A percentile compares a stretch with the other conserved stretches of the same genome.
Conservation (phyloP, 1,140 invertebrate genomes). For the Bombus confusus region DNA sequence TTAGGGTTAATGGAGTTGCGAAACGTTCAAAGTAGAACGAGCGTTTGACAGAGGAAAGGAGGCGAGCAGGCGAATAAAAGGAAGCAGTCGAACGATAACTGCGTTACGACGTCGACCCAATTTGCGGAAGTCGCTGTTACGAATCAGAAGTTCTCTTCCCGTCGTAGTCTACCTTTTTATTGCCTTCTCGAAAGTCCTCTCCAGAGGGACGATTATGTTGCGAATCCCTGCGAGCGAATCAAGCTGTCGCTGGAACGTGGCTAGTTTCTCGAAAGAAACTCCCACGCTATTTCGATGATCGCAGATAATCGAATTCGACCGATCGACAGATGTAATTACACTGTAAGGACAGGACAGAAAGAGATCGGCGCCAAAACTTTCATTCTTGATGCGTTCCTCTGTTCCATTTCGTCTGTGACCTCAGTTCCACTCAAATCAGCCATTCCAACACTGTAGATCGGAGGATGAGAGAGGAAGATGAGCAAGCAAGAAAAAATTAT, state of each 20-base stretch:
- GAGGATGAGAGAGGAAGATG: background rate
- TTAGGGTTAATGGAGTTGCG: background rate
- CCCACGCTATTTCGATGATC: constrained; percentile 55
- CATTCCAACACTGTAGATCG: background rate
- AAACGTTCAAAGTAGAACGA: background rate
- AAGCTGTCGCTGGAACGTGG: background rate
- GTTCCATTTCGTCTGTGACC: background rate
- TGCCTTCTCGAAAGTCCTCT: constrained; percentile 17
- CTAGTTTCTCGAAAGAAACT: background rate
- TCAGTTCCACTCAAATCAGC: background rate
- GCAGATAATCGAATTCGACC: constrained; percentile 3
- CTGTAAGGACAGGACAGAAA: background rate
- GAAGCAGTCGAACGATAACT: constrained; percentile 57
- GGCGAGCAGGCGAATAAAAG: constrained; percentile 8
- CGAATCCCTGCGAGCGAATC: too few species aligned
- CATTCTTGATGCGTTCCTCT: background rate
- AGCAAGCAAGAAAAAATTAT: background rate
- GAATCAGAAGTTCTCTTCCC: constrained; percentile 44
- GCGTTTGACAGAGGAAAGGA: background rate
- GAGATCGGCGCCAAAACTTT: background rate
- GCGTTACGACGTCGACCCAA: constrained; percentile 68
- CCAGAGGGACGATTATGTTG: constrained; percentile 13
- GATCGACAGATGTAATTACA: background rate
- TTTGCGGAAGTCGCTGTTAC: constrained; percentile 63
- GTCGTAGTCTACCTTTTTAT: constrained; percentile 47